phyloP scores from a whole-genome alignment of 1,140 invertebrate species.

The Himalopsyche phryganea region DNA sequence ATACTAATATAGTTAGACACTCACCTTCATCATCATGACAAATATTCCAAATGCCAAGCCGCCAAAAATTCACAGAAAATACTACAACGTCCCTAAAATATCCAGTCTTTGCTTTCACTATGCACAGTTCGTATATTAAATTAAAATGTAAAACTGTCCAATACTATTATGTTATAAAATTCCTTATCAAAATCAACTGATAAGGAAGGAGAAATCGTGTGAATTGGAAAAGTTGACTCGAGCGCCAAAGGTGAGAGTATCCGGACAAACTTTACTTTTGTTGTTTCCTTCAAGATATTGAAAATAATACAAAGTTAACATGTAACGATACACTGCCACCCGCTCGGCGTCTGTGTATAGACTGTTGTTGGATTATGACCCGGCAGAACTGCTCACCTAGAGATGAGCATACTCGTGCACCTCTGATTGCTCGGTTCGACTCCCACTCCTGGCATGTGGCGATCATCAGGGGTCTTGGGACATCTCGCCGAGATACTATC shows the following conservation, averaged over 20 bases:
- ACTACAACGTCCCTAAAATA: background rate
- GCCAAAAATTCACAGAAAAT: background rate
- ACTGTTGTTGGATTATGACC: background rate
- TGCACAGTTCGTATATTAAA: background rate
- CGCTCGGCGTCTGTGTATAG: slow-evolving; percentile 17
- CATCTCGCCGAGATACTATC: no score
- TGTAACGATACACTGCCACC: background rate
- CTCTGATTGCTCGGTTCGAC: background rate
- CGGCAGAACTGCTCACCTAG: background rate
- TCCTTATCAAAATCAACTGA: background rate
- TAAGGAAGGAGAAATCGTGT: slow-evolving; percentile 18
- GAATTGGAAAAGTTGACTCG: no score
- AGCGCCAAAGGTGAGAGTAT: no score
- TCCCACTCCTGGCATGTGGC: no score
- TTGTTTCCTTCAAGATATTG: background rate
- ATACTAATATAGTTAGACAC: no score
- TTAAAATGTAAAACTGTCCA: background rate
- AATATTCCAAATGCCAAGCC: slow-evolving; percentile 11
- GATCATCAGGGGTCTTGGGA: no score
- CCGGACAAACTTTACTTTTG: no score
- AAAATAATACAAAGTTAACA: no score
- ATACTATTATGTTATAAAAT: background rate
- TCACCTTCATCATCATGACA: slow-evolving; percentile 13
- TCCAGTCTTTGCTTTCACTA: background rate
- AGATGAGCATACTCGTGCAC: background rate